Percentiles rank a stretch among this genome's conserved stretches.
Conservation (phyloP, 2,113 vertebrate species). For the Neolamprologus kungweensis region DNA sequence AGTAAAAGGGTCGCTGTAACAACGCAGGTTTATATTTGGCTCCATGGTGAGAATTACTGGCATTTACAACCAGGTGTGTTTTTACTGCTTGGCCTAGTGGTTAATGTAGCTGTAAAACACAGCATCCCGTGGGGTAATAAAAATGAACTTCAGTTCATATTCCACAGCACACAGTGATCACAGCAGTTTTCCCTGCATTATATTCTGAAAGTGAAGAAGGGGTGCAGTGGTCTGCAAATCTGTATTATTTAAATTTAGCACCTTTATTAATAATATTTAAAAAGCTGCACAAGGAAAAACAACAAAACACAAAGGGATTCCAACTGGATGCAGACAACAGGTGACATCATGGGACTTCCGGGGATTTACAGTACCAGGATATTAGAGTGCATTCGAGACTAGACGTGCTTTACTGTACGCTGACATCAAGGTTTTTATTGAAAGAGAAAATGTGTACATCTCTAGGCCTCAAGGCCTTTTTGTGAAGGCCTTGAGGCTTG, state of each 20-base stretch:
- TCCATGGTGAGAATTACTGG: neutral
- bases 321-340: neutral
- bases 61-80: constrained; percentile 40
- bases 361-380: neutral
- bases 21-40: neutral
- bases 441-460: neutral
- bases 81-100: constrained; percentile 13
- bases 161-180: neutral
- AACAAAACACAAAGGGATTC: neutral
- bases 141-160: constrained; percentile 24
- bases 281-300: neutral
- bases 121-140: constrained; percentile 7
- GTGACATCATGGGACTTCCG: neutral
- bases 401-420: neutral
- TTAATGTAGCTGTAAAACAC: constrained; percentile 26
- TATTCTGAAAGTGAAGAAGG: neutral
- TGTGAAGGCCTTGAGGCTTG: neutral
- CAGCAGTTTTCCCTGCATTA: neutral
- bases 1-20: neutral
- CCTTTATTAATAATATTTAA: neutral
- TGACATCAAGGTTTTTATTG: neutral
- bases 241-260: neutral
- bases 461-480: too few relatives aligned
- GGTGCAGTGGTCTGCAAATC: neutral
- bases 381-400: neutral